These are phyloP conservation scores for Platygyra sinensis DNA, from an alignment of 64 coral and sea anemone genomes.

Conservation along the genomic window DNA sequence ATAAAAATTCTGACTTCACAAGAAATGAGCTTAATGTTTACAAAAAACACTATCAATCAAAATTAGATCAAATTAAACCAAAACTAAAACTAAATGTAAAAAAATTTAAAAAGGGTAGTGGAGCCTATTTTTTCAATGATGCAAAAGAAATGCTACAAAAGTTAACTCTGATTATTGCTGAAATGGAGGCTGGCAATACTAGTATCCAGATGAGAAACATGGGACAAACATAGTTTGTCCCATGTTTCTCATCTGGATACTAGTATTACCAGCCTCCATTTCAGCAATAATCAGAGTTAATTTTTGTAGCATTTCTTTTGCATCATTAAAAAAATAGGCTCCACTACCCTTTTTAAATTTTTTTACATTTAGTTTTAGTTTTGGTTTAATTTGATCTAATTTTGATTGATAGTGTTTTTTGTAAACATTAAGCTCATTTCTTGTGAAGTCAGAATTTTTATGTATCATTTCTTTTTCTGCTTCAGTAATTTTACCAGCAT, in stretches of 20 bases:
- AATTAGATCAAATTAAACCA: too few species aligned
- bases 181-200: not conserved
- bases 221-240: not conserved
- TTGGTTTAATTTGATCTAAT: too few species aligned
- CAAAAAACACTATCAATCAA: not conserved
- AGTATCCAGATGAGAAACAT: not conserved
- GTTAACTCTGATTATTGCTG: not conserved
- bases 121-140: not conserved
- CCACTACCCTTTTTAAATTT: too few species aligned
- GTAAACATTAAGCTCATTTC: not conserved
- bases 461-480: too few species aligned
- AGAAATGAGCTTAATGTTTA: not conserved
- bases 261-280: not conserved
- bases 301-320: not conserved
- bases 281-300: not conserved
- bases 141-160: not conserved
- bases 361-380: too few species aligned
- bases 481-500: too few species aligned
- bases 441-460: too few species aligned
- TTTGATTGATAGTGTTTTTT: not conserved
- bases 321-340: too few species aligned
- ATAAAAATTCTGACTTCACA: too few species aligned
- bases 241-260: not conserved
- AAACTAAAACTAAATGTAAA: too few species aligned
- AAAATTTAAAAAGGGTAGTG: too few species aligned